phyloP scores from a whole-genome alignment of 2,113 vertebrate species.

The Miniopterus natalensis region DNA sequence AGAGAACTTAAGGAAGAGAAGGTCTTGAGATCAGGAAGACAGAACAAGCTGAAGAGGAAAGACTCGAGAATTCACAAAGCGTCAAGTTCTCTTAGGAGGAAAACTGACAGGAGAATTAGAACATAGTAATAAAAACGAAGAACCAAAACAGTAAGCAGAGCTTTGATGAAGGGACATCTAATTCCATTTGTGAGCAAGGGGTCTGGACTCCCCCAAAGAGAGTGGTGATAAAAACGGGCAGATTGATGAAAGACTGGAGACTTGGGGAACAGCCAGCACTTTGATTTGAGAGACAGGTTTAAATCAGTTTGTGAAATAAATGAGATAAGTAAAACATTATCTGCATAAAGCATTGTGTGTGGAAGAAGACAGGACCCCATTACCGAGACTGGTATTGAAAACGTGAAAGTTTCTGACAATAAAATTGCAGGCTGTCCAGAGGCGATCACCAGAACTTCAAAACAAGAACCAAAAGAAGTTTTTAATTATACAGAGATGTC shows the following conservation, averaged over 20 bases:
- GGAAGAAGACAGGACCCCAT: fast-evolving
- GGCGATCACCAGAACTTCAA: not conserved
- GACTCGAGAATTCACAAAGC: not conserved
- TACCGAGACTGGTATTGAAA: not conserved
- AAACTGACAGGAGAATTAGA: not conserved
- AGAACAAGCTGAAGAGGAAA: not conserved
- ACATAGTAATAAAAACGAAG: not conserved
- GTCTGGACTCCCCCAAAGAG: not conserved
- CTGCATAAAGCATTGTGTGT: not conserved
- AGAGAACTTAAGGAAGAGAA: not conserved
- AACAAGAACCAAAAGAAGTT: not conserved
- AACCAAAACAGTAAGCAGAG: too few species aligned
- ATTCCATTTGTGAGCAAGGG: not conserved
- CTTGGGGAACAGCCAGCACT: not conserved
- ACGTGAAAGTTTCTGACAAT: not conserved
- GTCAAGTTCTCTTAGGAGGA: not conserved
- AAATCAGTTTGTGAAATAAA: not conserved
- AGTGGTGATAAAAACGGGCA: not conserved
- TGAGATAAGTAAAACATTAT: not conserved
- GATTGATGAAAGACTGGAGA: not conserved
- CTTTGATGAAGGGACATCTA: not conserved
- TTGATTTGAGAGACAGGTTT: not conserved
- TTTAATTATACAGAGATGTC: not conserved
- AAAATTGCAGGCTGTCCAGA: not conserved
- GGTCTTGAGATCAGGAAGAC: not conserved